These are phyloP conservation scores for Nettapus auritus DNA, from an alignment of 2,113 vertebrate species.

Conservation along the genomic window DNA sequence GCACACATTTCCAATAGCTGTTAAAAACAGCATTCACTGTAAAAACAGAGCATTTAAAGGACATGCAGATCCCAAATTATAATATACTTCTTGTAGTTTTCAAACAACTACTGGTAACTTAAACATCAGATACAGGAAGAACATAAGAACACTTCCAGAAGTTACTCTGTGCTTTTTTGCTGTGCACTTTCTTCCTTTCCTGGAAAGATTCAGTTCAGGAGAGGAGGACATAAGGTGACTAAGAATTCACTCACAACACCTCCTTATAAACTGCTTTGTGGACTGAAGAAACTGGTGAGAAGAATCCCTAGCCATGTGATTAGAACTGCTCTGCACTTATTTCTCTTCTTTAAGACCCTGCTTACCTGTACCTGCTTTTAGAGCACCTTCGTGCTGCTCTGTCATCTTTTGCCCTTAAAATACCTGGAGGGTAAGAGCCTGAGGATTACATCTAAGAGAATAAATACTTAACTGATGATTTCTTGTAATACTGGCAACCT, in stretches of 20 bases:
- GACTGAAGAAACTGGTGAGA: neutral
- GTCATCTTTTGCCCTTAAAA: neutral
- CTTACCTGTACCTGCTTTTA: neutral
- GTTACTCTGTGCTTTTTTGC: neutral
- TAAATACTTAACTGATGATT: neutral
- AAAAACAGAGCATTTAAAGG: neutral
- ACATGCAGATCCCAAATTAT: neutral
- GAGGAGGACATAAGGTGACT: neutral
- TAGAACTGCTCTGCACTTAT: neutral
- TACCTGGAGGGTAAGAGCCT: neutral
- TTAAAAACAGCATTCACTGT: neutral
- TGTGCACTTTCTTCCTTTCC: neutral
- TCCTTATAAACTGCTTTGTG: neutral
- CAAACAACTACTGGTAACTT: neutral
- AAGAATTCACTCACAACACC: neutral
- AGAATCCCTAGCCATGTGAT: neutral
- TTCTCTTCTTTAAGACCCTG: neutral
- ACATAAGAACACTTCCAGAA: neutral
- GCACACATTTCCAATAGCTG: neutral
- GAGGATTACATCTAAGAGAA: neutral
- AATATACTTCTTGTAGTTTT: neutral
- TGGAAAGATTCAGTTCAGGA: neutral
- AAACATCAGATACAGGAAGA: neutral
- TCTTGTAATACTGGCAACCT: neutral
- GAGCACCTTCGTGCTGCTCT: neutral